Evolutionary conservation across 2,113 vertebrate genomes (phyloP).

Genomic region (Stomatorhinus ivindoensis): DNA sequence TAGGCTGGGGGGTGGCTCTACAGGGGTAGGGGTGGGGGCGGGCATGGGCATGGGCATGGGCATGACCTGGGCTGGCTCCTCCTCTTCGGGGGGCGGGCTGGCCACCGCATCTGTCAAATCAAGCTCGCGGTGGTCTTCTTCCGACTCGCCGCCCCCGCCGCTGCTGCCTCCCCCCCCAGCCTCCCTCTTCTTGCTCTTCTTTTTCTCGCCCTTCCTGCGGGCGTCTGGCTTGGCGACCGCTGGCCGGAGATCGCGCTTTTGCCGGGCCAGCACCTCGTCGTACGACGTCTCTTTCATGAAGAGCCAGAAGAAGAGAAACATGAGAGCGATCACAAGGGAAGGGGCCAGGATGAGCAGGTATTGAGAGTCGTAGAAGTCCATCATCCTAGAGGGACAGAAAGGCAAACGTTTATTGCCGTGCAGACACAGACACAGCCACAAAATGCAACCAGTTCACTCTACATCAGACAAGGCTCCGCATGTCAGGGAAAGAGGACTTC

Average conservation of each 20-base stretch:
- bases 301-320: constrained; percentile 98
- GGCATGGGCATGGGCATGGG: constrained; percentile 39
- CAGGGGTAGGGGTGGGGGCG: constrained; percentile 25
- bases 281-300: constrained; percentile 98
- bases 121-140: constrained; percentile 81
- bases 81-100: constrained; percentile 50
- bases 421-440: neutral
- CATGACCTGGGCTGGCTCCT: constrained; percentile 56
- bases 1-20: constrained; percentile 56
- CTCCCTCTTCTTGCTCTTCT: constrained; percentile 95
- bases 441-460: neutral
- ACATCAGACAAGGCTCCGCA: neutral
- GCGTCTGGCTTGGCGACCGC: constrained; percentile 70
- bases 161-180: constrained; percentile 60
- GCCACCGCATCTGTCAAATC: constrained; percentile 67
- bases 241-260: constrained; percentile 82
- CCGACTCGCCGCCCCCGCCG: constrained; percentile 76
- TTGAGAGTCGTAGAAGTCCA: constrained; percentile 93
- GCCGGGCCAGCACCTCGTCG: constrained; percentile 87
- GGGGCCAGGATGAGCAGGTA: constrained; percentile 91
- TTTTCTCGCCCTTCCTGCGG: constrained; percentile 90
- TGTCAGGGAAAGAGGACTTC: neutral
- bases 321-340: constrained; percentile 81
- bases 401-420: neutral
- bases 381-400: constrained; percentile 56